Evolutionary conservation across 2,797 vertebrate species (phyloP).

Genomic region (Fringilla coelebs): DNA sequence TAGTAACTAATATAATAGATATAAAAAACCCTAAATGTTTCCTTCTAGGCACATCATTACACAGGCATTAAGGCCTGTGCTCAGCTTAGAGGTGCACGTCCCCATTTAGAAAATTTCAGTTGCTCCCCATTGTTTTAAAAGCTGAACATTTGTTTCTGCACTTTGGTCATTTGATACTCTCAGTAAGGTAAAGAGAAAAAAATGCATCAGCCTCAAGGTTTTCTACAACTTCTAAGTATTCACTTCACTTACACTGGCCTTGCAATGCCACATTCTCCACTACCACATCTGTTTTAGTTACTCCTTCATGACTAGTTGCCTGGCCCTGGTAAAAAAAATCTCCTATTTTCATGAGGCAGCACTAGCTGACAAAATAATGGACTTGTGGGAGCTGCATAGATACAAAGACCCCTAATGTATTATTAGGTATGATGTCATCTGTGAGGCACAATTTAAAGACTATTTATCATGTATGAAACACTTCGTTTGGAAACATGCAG

Average conservation of each 20-base stretch:
- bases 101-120: neutral
- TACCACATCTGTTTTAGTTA: neutral
- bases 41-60: neutral
- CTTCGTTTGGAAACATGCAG: neutral
- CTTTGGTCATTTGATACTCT: neutral
- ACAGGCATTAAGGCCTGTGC: neutral
- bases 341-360: neutral
- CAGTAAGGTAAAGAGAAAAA: neutral
- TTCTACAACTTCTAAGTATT: neutral
- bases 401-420: neutral
- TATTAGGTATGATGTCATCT: slow-evolving; percentile 41
- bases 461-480: slow-evolving; percentile 20
- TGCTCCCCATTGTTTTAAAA: neutral
- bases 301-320: neutral
- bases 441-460: slow-evolving; percentile 5
- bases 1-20: neutral
- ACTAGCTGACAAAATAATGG: slow-evolving; percentile 18
- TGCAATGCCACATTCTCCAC: neutral
- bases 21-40: neutral
- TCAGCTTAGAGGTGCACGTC: neutral
- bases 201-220: neutral
- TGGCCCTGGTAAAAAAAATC: neutral
- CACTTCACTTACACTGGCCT: neutral
- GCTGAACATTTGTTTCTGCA: neutral
- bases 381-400: neutral